Percentiles rank a stretch among this genome's conserved stretches.
phyloP scores from a whole-genome alignment of 2,113 vertebrate genomes.

The Catharus minimus region DNA sequence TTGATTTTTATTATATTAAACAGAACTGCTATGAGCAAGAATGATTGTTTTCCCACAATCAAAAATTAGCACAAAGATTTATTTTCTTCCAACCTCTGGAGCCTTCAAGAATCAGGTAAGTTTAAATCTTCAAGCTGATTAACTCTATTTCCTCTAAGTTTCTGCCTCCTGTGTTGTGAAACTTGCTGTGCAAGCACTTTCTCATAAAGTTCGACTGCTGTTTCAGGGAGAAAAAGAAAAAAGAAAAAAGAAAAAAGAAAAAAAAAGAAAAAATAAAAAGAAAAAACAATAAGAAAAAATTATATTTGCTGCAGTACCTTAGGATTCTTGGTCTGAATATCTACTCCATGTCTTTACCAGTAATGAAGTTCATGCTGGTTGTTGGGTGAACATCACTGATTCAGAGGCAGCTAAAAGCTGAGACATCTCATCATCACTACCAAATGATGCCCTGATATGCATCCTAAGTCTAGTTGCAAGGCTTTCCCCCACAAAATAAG shows the following conservation, averaged over 20 bases:
- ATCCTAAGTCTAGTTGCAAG: not conserved
- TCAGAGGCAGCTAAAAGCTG: not conserved
- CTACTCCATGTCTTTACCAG: not conserved
- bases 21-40: not conserved
- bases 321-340: not conserved
- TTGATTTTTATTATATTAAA: not conserved
- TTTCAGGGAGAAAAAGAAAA: not conserved
- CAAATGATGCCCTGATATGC: not conserved
- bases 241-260: not conserved
- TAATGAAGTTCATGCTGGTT: fast-evolving
- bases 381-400: not conserved
- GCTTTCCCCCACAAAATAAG: not conserved
- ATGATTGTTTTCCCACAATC: not conserved
- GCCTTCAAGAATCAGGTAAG: not conserved
- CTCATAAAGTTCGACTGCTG: not conserved
- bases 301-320: not conserved
- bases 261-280: no score
- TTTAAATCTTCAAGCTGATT: not conserved
- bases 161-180: not conserved
- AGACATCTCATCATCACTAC: no score
- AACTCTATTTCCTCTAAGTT: not conserved
- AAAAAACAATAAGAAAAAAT: no score
- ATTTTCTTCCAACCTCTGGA: not conserved
- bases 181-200: not conserved
- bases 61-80: not conserved